phyloP scores from a whole-genome alignment of 2,113 vertebrate genomes.

The Ariopsis seemanni region DNA sequence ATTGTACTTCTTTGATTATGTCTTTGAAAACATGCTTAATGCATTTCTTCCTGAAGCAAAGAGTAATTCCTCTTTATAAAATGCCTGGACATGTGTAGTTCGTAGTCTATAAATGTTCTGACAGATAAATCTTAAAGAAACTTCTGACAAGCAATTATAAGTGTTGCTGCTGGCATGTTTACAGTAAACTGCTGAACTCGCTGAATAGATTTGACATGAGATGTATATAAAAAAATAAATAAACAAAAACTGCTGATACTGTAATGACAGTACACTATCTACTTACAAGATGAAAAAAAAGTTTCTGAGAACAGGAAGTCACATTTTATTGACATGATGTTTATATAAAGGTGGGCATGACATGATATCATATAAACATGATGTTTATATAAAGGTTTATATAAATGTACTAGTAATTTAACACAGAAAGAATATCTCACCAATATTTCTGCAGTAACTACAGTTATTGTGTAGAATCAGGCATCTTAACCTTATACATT shows the following conservation, averaged over 20 bases:
- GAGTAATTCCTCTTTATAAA: not conserved
- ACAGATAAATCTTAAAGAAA: not conserved
- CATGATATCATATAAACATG: no score
- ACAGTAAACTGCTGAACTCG: slow-evolving; percentile 4
- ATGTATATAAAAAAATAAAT: not conserved
- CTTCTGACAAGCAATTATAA: not conserved
- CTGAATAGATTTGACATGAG: not conserved
- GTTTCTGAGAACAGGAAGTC: not conserved
- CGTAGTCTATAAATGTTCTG: not conserved
- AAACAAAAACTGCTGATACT: not conserved
- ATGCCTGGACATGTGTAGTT: not conserved
- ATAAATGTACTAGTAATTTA: not conserved
- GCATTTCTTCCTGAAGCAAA: not conserved
- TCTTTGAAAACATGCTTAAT: not conserved
- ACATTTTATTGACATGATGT: not conserved
- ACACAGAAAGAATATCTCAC: not conserved
- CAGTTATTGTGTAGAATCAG: not conserved
- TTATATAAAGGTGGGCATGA: not conserved
- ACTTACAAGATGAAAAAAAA: not conserved
- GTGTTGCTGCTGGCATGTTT: not conserved
- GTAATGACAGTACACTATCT: not conserved
- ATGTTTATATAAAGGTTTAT: not conserved
- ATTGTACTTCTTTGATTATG: no score
- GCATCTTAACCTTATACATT: not conserved
- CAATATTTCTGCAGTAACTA: not conserved